Conservation (phyloP, 1,140 invertebrate species). For the Cepaea nemoralis region DNA sequence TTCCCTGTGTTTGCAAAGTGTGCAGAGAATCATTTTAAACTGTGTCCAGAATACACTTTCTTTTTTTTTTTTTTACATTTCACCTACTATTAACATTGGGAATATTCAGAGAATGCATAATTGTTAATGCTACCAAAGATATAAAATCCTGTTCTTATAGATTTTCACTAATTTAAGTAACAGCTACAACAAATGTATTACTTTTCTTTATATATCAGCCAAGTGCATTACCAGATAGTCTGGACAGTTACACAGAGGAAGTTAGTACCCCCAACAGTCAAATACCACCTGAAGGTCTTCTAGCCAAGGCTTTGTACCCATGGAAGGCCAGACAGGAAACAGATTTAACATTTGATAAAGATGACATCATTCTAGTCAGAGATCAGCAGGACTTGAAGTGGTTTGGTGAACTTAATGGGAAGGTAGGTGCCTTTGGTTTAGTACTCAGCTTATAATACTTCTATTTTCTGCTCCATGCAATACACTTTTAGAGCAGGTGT, state of each 20-base stretch:
- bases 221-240: constrained; percentile 8
- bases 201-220: neutral
- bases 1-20: too few relatives aligned
- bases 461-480: neutral
- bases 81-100: too few relatives aligned
- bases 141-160: too few relatives aligned
- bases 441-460: neutral
- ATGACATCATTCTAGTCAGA: constrained; percentile 78
- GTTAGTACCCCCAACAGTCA: constrained; percentile 25
- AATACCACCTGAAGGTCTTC: constrained; percentile 65
- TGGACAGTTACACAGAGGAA: neutral
- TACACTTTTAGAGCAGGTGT: too few relatives aligned
- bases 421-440: constrained; percentile 50
- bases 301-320: constrained; percentile 77
- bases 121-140: too few relatives aligned
- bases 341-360: constrained; percentile 80
- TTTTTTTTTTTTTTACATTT: too few relatives aligned
- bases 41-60: too few relatives aligned
- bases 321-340: constrained; percentile 80
- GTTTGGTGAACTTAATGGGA: constrained; percentile 76
- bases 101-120: too few relatives aligned
- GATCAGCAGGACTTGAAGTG: constrained; percentile 82
- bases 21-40: too few relatives aligned
- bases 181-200: neutral
- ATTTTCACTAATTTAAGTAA: too few relatives aligned